phyloP scores from a whole-genome alignment of 2,888 invertebrate species.

The Euproctis similis region DNA sequence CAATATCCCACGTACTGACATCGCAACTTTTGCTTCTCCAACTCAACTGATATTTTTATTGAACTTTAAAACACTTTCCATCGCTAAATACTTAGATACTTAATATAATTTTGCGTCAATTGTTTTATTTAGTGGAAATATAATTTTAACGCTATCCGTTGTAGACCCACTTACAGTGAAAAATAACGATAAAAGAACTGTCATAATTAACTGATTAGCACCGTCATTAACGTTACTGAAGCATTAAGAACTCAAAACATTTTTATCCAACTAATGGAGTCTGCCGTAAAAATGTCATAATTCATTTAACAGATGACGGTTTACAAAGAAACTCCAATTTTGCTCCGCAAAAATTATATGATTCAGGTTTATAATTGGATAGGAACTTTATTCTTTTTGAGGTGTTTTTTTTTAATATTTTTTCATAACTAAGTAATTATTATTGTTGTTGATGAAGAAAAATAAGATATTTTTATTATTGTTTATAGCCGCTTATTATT shows the following conservation, averaged over 20 bases:
- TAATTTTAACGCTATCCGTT: slow-evolving; percentile 1
- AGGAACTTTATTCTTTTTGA: too few species aligned
- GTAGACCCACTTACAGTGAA: slow-evolving; percentile 1
- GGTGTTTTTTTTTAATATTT: too few species aligned
- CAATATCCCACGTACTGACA: slow-evolving; percentile 72
- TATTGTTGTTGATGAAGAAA: too few species aligned
- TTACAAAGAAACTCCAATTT: slow-evolving; percentile 41
- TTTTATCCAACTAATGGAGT: slow-evolving; percentile 47
- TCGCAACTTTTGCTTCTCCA: slow-evolving; percentile 64
- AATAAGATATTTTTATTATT: too few species aligned
- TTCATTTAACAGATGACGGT: slow-evolving; percentile 52
- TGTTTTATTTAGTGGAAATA: slow-evolving; percentile 4
- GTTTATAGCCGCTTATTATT: too few species aligned
- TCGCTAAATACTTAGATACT: slow-evolving; percentile 18
- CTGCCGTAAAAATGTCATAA: slow-evolving; percentile 45
- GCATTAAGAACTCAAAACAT: slow-evolving; percentile 34
- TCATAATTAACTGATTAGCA: slow-evolving; percentile 21
- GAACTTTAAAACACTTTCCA: slow-evolving; percentile 41
- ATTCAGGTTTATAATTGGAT: slow-evolving; percentile 40
- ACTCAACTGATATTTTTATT: slow-evolving; percentile 57
- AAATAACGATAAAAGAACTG: slow-evolving; percentile 13
- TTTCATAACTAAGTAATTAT: too few species aligned
- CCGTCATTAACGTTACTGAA: slow-evolving; percentile 20
- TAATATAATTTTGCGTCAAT: slow-evolving; percentile 14
- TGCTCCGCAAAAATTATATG: slow-evolving; percentile 38